phyloP scores from a whole-genome alignment of 2,797 vertebrate genomes.

The Lutjanus argentimaculatus region DNA sequence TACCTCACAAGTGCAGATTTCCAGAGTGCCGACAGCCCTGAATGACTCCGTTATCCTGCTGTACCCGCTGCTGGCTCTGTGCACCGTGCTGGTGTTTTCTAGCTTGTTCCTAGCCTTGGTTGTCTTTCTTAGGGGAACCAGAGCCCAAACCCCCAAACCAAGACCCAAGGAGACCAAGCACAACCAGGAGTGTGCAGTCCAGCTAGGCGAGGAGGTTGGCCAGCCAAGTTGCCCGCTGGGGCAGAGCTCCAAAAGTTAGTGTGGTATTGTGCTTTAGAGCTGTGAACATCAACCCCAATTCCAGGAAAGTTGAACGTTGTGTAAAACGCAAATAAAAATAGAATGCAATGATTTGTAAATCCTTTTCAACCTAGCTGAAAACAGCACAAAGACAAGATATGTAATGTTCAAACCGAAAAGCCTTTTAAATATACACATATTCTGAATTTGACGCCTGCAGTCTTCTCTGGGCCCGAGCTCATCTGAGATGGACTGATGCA shows the following conservation, averaged over 20 bases:
- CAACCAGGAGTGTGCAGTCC: background rate
- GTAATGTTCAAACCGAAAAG: too few species aligned
- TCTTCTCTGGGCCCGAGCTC: too few species aligned
- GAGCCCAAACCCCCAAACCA: conserved; percentile 10
- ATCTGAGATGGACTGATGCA: too few species aligned
- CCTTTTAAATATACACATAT: too few species aligned
- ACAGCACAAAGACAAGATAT: too few species aligned
- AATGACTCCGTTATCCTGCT: conserved; percentile 60
- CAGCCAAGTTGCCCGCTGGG: background rate
- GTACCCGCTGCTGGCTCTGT: conserved; percentile 77
- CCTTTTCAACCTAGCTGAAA: too few species aligned
- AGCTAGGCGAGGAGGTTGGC: conserved; percentile 23
- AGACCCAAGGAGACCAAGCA: background rate
- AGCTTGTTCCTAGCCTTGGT: conserved; percentile 70
- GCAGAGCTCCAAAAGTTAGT: conserved; percentile 61
- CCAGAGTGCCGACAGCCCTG: background rate
- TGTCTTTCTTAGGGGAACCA: conserved; percentile 58
- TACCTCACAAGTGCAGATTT: background rate
- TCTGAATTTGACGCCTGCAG: too few species aligned
- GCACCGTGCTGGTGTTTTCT: conserved; percentile 68
- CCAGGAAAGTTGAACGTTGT: too few species aligned
- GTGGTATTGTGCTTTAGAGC: background rate
- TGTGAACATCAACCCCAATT: too few species aligned
- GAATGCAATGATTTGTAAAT: too few species aligned
- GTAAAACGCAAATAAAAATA: too few species aligned